phyloP scores from a whole-genome alignment of 2,888 invertebrate genomes.

The Agrilus mali region DNA sequence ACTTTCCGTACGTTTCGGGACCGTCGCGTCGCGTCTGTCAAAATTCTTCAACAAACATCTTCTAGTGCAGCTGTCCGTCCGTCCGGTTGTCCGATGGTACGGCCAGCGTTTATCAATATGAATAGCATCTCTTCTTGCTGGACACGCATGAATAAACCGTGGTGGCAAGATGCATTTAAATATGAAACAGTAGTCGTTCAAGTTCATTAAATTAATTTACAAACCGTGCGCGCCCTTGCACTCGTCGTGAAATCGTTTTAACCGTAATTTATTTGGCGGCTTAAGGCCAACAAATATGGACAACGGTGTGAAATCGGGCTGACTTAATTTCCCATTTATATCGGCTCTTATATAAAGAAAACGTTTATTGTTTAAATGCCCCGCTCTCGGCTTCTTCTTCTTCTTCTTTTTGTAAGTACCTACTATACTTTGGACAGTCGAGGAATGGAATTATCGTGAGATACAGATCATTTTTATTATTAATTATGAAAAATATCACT shows the following conservation, averaged over 20 bases:
- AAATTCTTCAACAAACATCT: no score
- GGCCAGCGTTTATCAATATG: no score
- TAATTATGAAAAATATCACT: no score
- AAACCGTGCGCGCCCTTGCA: constrained; percentile 6
- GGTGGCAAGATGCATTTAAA: constrained; percentile 14
- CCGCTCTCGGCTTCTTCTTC: neutral
- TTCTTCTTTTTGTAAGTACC: no score
- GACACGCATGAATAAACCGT: constrained; percentile 12
- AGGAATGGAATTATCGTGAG: no score
- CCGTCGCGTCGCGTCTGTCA: no score
- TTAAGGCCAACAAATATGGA: constrained; percentile 17
- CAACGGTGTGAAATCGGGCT: constrained; percentile 19
- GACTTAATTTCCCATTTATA: constrained; percentile 19
- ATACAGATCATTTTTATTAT: no score
- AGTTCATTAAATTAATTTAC: constrained; percentile 16
- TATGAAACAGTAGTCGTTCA: constrained; percentile 15
- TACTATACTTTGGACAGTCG: no score
- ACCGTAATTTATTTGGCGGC: constrained; percentile 14
- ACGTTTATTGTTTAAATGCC: neutral
- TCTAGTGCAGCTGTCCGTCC: no score
- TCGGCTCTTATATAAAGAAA: constrained; percentile 8
- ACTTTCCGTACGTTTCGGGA: no score
- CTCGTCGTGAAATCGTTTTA: constrained; percentile 12
- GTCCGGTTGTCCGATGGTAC: no score
- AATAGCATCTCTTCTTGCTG: constrained; percentile 3